Percentiles rank a stretch among this genome's conserved stretches.
Evolutionary conservation across 1,140 invertebrate species (phyloP).

Genomic region (Drosophila carrolli): DNA sequence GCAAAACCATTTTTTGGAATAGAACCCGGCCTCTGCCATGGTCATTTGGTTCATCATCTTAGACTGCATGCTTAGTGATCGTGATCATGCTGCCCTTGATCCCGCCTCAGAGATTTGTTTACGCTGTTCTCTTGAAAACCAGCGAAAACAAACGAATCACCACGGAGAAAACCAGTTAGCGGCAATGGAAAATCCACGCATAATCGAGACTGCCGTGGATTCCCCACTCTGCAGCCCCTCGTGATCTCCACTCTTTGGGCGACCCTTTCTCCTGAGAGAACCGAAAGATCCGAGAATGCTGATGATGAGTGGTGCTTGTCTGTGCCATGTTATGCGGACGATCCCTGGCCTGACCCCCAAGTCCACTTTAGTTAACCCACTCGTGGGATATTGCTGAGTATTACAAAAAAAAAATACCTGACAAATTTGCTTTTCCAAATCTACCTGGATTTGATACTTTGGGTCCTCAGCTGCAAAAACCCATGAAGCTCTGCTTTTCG

Average conservation of each 20-base stretch:
- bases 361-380: not conserved
- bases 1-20: not conserved
- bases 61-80: not conserved
- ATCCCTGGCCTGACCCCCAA: conserved; percentile 6
- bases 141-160: conserved; percentile 34
- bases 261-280: not conserved
- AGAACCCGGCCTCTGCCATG: not conserved
- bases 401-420: too few relatives aligned
- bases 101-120: conserved; percentile 10
- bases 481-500: too few relatives aligned
- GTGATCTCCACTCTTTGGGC: not conserved
- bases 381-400: not conserved
- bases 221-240: conserved; percentile 5
- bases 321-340: conserved; percentile 13
- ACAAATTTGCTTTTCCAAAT: too few relatives aligned
- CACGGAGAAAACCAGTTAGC: conserved; percentile 47
- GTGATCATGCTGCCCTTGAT: conserved; percentile 22
- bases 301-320: conserved; percentile 25
- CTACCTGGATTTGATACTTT: too few relatives aligned
- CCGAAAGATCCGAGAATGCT: not conserved
- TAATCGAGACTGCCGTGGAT: conserved; percentile 28
- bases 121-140: conserved; percentile 1
- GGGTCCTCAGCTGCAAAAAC: too few relatives aligned
- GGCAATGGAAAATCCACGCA: conserved; percentile 45
- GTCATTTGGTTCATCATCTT: conserved; percentile 3